Conservation (phyloP, 2,797 vertebrate species). For the Betta splendens region DNA sequence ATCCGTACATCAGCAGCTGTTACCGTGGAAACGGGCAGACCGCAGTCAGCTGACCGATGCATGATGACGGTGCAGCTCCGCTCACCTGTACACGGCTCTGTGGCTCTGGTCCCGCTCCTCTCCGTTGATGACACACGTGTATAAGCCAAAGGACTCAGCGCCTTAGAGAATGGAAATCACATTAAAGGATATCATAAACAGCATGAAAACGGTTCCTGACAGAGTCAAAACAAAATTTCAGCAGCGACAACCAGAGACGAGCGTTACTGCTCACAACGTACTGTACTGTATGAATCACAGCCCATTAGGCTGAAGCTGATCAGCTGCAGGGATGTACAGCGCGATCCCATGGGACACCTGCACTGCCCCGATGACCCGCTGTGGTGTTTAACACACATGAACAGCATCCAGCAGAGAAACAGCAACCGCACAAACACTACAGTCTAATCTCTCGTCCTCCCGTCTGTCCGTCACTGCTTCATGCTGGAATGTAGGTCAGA, state of each 20-base stretch:
- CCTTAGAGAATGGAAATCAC: slow-evolving; percentile 67
- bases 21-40: too few relatives aligned
- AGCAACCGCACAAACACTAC: slow-evolving; percentile 6
- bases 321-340: too few relatives aligned
- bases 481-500: not conserved
- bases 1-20: too few relatives aligned
- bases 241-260: too few relatives aligned
- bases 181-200: too few relatives aligned
- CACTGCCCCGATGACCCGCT: slow-evolving; percentile 18
- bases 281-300: too few relatives aligned
- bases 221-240: too few relatives aligned
- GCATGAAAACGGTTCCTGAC: too few relatives aligned
- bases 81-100: slow-evolving; percentile 93
- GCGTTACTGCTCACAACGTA: too few relatives aligned
- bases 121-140: slow-evolving; percentile 92
- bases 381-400: slow-evolving; percentile 24
- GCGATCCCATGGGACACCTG: too few relatives aligned
- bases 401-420: slow-evolving; percentile 24
- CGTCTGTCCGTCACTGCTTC: not conserved
- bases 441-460: not conserved
- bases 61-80: not conserved
- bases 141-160: slow-evolving; percentile 94
- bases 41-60: too few relatives aligned
- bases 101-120: slow-evolving; percentile 95
- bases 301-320: too few relatives aligned